Evolutionary conservation across 2,888 invertebrate species (phyloP).

Genomic region (Acanthosoma haemorrhoidale): DNA sequence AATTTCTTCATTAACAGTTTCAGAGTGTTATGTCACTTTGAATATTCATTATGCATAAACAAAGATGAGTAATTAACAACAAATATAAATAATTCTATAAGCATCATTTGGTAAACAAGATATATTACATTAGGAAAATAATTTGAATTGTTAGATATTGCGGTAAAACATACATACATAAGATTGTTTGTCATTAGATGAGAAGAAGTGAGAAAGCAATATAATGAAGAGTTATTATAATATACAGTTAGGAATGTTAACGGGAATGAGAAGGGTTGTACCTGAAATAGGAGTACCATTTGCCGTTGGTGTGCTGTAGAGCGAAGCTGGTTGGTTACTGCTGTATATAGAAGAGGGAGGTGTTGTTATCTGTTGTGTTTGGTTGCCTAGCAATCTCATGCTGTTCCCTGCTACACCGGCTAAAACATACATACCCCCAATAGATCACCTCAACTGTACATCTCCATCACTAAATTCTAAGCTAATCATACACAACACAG

Average conservation of each 20-base stretch:
- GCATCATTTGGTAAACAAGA: neutral
- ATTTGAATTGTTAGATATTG: neutral
- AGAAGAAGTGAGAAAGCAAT: neutral
- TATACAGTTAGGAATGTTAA: constrained; percentile 4
- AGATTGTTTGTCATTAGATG: neutral
- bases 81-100: neutral
- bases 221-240: no score
- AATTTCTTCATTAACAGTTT: neutral
- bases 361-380: constrained; percentile 52
- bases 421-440: constrained; percentile 33
- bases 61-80: neutral
- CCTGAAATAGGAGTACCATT: constrained; percentile 46
- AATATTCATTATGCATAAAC: neutral
- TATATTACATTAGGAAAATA: neutral
- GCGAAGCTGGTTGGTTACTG: constrained; percentile 53
- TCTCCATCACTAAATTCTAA: neutral
- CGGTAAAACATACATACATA: neutral
- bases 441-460: constrained; percentile 2
- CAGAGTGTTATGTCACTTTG: neutral
- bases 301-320: constrained; percentile 61
- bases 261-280: constrained; percentile 26
- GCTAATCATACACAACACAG: neutral
- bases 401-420: constrained; percentile 42
- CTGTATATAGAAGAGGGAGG: constrained; percentile 60
- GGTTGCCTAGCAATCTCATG: constrained; percentile 44